These are phyloP conservation scores for Bombus picipes DNA, from an alignment of 1,140 invertebrate species.

Conservation along the genomic window DNA sequence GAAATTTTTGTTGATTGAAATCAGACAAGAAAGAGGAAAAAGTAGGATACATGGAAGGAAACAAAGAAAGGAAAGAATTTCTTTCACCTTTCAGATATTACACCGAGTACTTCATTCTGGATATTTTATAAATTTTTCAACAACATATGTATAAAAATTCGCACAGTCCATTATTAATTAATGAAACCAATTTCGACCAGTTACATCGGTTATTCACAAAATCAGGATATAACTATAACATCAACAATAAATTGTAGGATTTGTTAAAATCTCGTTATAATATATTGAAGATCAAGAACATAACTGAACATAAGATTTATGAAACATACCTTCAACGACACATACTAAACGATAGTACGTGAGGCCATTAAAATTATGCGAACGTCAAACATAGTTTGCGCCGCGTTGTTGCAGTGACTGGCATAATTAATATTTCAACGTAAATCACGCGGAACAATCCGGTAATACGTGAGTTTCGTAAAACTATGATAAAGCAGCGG, in stretches of 20 bases:
- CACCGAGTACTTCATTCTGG: not conserved
- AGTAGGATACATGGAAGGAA: no score
- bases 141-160: not conserved
- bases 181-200: no score
- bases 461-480: constrained; percentile 1
- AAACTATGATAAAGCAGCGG: constrained; percentile 16
- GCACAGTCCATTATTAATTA: no score
- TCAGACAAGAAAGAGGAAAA: not conserved
- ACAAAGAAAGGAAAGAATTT: not conserved
- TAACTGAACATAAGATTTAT: not conserved
- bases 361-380: not conserved
- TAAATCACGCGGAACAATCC: constrained; percentile 6
- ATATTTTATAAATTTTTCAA: not conserved
- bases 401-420: not conserved
- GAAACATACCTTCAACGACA: not conserved
- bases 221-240: not conserved
- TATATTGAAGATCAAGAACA: not conserved
- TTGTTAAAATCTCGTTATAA: not conserved
- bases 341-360: not conserved
- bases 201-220: no score
- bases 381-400: not conserved
- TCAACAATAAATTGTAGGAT: no score
- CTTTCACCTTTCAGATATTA: not conserved
- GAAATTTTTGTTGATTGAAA: not conserved
- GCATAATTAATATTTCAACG: not conserved